Evolutionary conservation across 2,797 vertebrate species (phyloP), one percentile per base, ranked within the genome.

Genomic region (Octomys mimax): DNA sequence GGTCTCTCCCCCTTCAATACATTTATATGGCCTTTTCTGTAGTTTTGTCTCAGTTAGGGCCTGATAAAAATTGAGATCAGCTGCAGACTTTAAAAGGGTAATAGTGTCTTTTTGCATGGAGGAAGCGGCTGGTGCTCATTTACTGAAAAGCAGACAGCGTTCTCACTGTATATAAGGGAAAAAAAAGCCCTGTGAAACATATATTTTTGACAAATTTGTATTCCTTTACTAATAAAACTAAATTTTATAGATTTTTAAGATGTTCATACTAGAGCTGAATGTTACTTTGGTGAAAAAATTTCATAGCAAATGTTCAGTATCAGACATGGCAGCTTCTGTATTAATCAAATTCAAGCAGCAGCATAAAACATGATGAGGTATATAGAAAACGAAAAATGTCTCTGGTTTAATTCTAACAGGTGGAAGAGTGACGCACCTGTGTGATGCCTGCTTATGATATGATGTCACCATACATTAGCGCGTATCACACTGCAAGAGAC

Each of bases 21-120:
- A 95, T 98, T 98, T 97, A 96, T 97, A 95, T 71, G 78, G 86
- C 87, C 97, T 98, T 92, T 98, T 97, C 89, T 95, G 10, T 97
- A 95, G 36, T 77, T 92, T 89, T 91, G 68, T 78, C 70, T 93
- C 54, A 33, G 24, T 39, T 68, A n/a, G 26, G 31, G 24, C 26
- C 64, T 78, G 73, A 73, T 93, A 33, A 78, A 87, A 49, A 92
- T 33, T 70, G 83, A 91, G 79, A 80, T 49, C 12, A 62, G n/a
- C 22, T 64, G 57, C 1, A 11, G 54, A 91, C 14, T 87, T 85
- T 68, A 70, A 59, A 89, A 52, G 83, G 19, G 49, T 86, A 92
- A 75, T 70, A 6, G 71, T 83, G 26, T 19, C 28, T 52, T 92
- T 89, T 86, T 10, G 10, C 28, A 14, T 3, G 73, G 85, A 73